Base-by-base conservation (phyloP, 2,797 vertebrate genomes). In the Takifugu ocellatus region DNA sequence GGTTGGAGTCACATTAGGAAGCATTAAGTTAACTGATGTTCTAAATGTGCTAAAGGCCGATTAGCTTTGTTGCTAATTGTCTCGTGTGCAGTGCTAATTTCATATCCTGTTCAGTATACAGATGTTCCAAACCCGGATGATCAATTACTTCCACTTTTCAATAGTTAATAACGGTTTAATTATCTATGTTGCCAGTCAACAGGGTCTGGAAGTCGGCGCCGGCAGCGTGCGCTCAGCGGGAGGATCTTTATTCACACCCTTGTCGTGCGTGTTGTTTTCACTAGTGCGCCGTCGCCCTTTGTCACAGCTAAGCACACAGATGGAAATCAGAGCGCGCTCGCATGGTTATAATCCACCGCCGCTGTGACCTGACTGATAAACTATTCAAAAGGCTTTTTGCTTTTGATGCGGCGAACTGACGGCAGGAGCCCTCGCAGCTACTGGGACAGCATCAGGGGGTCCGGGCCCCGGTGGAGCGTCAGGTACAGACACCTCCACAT, bases 21-120 rank as follows among this genome's bases (percentile, higher is more conserved):
- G 11, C 33, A 36, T 36, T 25, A 62, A 58, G 29, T 5, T 59
- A 17, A 25, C 65, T 60, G 69, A 14, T 78, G 63, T 77, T 81
- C 85, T 84, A 88, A 87, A 90, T 82, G 66, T 79, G 44, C 67
- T 72, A 60, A 58, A 75, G 87, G 82, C 80, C 86, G 88, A 91
- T 91, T 88, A 88, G 77, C 83, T 76, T 77, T 80, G 84, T 76
- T 87, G 83, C 86, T 88, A 89, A 90, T 87, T 87, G 84, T 78
- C 77, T 81, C 66, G 45, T 62, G 79, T 81, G 87, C 85, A 84
- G 80, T 72, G 74, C 63, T 67, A 55, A 75, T 73, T 79, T 81
- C 79, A 62, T 42, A 25, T 66, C 78, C 77, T 81, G 85, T 79
- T 82, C 75, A 70, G 79, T 71, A 66, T 56, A 3, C 78, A 36